Conservation (phyloP, 37 sponge, comb jelly and placozoan species). For the Chondrilla cf. caribensis region DNA sequence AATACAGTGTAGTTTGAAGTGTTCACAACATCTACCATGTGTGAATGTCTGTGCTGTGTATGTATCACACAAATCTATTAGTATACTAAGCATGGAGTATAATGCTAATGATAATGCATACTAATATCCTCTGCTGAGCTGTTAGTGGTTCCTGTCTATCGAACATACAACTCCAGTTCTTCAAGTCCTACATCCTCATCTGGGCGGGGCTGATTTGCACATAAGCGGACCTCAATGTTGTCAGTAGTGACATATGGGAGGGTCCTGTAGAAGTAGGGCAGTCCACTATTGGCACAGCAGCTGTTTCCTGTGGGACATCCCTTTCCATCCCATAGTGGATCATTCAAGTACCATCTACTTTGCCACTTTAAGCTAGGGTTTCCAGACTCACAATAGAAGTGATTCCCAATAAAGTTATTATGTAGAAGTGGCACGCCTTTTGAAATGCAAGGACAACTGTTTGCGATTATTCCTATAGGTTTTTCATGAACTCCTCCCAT, state of each 20-base stretch:
- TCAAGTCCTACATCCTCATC: background rate
- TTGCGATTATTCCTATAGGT: background rate
- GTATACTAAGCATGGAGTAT: too few species aligned
- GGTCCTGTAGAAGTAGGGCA: slow-evolving; percentile 12
- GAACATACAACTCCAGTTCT: background rate
- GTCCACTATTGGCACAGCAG: background rate
- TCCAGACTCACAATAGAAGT: background rate
- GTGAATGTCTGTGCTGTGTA: too few species aligned
- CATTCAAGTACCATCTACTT: background rate
- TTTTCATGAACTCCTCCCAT: background rate
- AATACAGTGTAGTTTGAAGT: too few species aligned
- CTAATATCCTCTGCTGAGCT: too few species aligned
- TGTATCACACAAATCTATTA: too few species aligned
- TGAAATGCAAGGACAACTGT: background rate
- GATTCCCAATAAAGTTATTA: background rate
- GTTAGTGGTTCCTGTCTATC: too few species aligned
- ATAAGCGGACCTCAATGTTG: background rate
- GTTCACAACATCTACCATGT: too few species aligned
- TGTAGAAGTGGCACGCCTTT: background rate
- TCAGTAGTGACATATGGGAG: background rate
- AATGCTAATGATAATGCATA: too few species aligned
- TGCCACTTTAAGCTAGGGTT: background rate
- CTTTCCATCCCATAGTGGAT: background rate
- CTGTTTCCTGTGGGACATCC: background rate
- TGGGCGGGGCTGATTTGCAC: background rate